phyloP scores from a whole-genome alignment of 1,140 invertebrate species.

The Drosophila kepulauana region DNA sequence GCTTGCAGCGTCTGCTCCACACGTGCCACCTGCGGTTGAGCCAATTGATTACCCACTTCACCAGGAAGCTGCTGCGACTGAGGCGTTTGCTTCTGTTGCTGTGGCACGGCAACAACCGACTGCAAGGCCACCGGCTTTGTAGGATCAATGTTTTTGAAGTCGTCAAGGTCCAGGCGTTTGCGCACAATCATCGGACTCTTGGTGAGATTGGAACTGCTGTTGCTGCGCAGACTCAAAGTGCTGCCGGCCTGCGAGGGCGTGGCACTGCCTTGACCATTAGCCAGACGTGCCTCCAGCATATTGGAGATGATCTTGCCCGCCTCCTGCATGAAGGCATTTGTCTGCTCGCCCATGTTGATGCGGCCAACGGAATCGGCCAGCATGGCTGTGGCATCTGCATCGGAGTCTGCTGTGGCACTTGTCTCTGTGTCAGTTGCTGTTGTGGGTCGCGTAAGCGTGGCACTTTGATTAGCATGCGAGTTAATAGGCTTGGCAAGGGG shows the following conservation, averaged over 20 bases:
- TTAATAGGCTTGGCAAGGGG: slow-evolving; percentile 52
- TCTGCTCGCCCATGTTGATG: slow-evolving; percentile 81
- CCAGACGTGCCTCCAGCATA: slow-evolving; percentile 77
- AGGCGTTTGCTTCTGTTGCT: not conserved
- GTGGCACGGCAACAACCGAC: slow-evolving; percentile 62
- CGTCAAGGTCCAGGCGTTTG: slow-evolving; percentile 73
- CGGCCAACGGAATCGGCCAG: slow-evolving; percentile 70
- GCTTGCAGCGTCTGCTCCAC: slow-evolving; percentile 53
- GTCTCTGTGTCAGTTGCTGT: slow-evolving; percentile 31
- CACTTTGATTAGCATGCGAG: slow-evolving; percentile 48
- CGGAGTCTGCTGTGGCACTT: not conserved
- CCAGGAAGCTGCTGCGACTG: slow-evolving; percentile 7
- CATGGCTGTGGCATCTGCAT: slow-evolving; percentile 70
- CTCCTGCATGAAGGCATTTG: slow-evolving; percentile 79
- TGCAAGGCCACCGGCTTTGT: slow-evolving; percentile 65
- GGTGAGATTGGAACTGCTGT: slow-evolving; percentile 72
- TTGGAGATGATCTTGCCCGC: slow-evolving; percentile 81
- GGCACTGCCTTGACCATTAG: slow-evolving; percentile 29
- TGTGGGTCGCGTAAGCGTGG: slow-evolving; percentile 49
- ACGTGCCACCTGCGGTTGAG: slow-evolving; percentile 45
- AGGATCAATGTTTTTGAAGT: slow-evolving; percentile 77
- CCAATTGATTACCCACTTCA: slow-evolving; percentile 45
- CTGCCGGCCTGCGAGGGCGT: slow-evolving; percentile 66
- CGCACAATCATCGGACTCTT: slow-evolving; percentile 80
- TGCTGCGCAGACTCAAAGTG: slow-evolving; percentile 68